A percentile compares a stretch with the other conserved stretches of the same genome.
Evolutionary conservation across 2,797 vertebrate genomes (phyloP).

Genomic region (Aphelocoma californica): DNA sequence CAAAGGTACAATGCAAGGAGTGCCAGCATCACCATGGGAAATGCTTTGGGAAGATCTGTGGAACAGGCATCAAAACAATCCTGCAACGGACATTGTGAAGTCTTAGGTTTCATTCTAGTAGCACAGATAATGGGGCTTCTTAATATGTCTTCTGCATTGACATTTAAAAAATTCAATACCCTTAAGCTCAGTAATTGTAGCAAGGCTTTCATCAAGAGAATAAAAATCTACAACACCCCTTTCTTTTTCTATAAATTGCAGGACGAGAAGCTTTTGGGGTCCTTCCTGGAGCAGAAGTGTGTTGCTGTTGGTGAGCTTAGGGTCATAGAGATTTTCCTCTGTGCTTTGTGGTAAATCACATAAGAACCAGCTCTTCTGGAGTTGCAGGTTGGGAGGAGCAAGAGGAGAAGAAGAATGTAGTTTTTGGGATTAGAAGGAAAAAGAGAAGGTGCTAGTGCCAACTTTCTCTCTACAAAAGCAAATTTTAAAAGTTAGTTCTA

Average conservation of each 20-base stretch:
- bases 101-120: not conserved
- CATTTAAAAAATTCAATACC: not conserved
- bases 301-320: not conserved
- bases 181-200: not conserved
- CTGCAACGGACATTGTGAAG: not conserved
- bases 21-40: not conserved
- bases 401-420: not conserved
- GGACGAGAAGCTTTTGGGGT: not conserved
- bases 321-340: not conserved
- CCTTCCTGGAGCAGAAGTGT: not conserved
- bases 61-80: not conserved
- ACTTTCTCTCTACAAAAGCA: not conserved
- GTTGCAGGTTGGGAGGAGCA: not conserved
- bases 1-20: not conserved
- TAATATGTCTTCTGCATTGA: not conserved
- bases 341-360: not conserved
- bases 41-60: not conserved
- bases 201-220: not conserved
- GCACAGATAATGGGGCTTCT: not conserved
- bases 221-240: not conserved
- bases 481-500: not conserved
- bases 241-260: not conserved
- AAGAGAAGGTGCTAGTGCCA: not conserved
- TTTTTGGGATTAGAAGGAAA: not conserved
- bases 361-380: not conserved